phyloP scores from a whole-genome alignment of 2,888 invertebrate species.

The Drosophila algonquin region DNA sequence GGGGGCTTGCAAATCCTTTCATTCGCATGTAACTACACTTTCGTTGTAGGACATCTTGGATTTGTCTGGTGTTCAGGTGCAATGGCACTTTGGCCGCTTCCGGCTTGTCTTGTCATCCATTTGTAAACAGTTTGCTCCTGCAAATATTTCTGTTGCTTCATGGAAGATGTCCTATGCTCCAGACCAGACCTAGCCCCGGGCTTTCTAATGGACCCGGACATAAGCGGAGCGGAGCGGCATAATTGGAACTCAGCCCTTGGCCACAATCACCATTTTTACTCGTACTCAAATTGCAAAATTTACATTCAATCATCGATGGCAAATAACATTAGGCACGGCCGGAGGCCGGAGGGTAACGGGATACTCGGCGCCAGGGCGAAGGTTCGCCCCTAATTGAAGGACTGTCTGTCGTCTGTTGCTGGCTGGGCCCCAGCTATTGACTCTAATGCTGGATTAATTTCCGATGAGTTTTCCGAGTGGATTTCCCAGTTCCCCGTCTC shows the following conservation, averaged over 20 bases:
- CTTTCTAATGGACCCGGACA: neutral
- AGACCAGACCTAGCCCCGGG: neutral
- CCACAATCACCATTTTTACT: constrained; percentile 37
- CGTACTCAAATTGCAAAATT: constrained; percentile 41
- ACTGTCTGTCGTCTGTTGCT: constrained; percentile 17
- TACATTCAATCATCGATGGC: constrained; percentile 26
- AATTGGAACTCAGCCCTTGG: constrained; percentile 43
- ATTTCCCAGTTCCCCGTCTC: neutral
- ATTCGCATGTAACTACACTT: too few relatives aligned
- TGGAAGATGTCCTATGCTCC: neutral
- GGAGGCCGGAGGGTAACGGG: constrained; percentile 9
- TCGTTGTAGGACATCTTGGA: too few relatives aligned
- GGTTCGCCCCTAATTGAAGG: constrained; percentile 33
- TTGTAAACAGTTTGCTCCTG: constrained; percentile 28
- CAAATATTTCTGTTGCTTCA: constrained; percentile 18
- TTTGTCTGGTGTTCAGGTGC: too few relatives aligned
- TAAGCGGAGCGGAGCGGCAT: neutral
- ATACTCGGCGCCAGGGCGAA: neutral
- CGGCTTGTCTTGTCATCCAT: constrained; percentile 26
- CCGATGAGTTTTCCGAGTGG: constrained; percentile 24
- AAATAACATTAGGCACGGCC: constrained; percentile 35
- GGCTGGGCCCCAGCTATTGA: constrained; percentile 22
- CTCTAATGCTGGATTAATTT: constrained; percentile 31
- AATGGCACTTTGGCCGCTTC: neutral
- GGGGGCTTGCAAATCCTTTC: too few relatives aligned